These are phyloP conservation scores for Stenotaenia linearis DNA, from an alignment of 2,888 invertebrate genomes.

Conservation along the genomic window DNA sequence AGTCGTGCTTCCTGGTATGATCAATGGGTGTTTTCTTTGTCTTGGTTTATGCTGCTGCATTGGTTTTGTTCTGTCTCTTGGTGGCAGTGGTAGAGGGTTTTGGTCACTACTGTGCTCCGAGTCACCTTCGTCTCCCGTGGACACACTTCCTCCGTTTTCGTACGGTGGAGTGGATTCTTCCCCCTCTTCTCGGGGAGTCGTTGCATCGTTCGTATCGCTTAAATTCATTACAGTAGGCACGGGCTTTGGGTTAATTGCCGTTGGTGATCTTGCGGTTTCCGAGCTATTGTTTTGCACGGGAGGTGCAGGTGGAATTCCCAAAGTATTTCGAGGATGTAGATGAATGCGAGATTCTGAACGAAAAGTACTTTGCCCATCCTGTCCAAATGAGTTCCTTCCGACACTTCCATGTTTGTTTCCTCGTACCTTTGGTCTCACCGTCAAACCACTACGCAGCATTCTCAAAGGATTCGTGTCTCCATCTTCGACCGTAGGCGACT, in stretches of 20 bases:
- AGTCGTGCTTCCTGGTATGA: constrained; percentile 55
- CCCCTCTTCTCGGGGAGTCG: neutral
- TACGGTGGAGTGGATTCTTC: neutral
- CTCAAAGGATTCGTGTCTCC: constrained; percentile 58
- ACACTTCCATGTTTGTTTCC: constrained; percentile 51
- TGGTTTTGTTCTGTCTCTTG: constrained; percentile 62
- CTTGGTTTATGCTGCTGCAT: constrained; percentile 59
- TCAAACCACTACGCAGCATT: constrained; percentile 59
- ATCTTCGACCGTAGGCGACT: constrained; percentile 37
- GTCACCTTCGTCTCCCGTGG: constrained; percentile 27
- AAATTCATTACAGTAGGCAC: neutral
- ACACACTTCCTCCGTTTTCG: neutral
- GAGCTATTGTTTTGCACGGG: constrained; percentile 27
- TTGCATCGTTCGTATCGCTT: neutral
- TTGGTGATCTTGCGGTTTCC: constrained; percentile 26
- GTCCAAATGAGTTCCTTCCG: constrained; percentile 31
- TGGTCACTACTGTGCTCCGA: constrained; percentile 41
- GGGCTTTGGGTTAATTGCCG: constrained; percentile 3
- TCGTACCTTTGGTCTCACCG: constrained; percentile 54
- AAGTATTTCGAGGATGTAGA: neutral
- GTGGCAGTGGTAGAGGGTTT: constrained; percentile 73
- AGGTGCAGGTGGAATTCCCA: neutral
- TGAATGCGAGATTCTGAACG: neutral
- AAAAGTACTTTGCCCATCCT: constrained; percentile 34
- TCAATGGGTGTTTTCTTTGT: constrained; percentile 72